Evolutionary conservation across 2,888 invertebrate genomes (phyloP), one percentile per base, ranked within the genome.

Genomic region (Hirtodrosophila cameraria): DNA sequence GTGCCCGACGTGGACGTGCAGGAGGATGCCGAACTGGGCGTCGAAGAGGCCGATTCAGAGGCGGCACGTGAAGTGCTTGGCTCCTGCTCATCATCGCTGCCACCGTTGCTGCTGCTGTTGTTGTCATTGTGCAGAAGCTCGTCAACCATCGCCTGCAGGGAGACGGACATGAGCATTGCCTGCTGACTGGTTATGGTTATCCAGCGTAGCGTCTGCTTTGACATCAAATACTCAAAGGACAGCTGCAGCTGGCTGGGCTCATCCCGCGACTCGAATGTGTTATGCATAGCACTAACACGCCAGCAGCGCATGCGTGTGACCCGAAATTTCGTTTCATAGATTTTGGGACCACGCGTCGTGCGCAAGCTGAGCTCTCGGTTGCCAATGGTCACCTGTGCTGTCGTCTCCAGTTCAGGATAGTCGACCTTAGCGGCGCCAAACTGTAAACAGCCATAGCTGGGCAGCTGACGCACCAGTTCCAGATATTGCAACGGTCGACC

Each of bases 251-350:
- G 89, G 1, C 88, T 79, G 2, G 86, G 77, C 55, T 73, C 71
- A 55, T 85, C 81, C 9, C 83, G 70, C 2, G 88, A 75, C 57
- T 88, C 86, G 9, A 69, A 70, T 0, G 87, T 76, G 15, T 87
- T 92, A 89, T 96, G 95, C 78, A 95, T 92, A 1, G 97, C 96
- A 13, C 97, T 97, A 41, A 99, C 97, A 78, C 99, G 93, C 99
- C 99, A 99, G 87, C 98, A 98, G 58, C 97, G 93, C 96, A 99
- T 99, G 78, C 99, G 93, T 0, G 98, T 99, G 30, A 99, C 97
- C 90, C 97, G 96, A 90, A 97, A 99, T 83, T 94, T 93, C 41
- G 96, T 95, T 90, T 98, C 98, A 73, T 94, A 94, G n/a, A 93
- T 91, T 53, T 94, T 93, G 23, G 93, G 92, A 12, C 93, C 92